Evolutionary conservation across 1,140 invertebrate genomes (phyloP), one percentile per base, ranked within the genome.

Genomic region (Megalopta genalis): DNA sequence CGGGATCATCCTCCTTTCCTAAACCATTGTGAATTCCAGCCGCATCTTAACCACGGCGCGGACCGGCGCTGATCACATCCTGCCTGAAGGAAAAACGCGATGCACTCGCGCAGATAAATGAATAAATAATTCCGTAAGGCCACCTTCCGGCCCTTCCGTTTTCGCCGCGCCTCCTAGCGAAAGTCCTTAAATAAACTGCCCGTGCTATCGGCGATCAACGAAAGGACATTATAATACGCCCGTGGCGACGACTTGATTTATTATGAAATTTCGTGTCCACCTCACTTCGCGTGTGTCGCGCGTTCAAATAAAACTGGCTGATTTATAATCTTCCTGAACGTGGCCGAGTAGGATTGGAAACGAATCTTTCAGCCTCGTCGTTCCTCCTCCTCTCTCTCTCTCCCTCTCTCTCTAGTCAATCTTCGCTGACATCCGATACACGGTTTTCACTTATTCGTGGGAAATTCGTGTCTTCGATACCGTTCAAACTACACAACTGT

Each of bases 91-190:
- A 72, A 64, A 18, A 52, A 0, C 59, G 16, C 76, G 76, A 77
- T 77, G 64, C 64, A 57, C 32, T 65, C 59, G 0, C 49, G 49
- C 62, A 32, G 77, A 49, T 79, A 79, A 79, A 73, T 65, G 77
- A 73, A 65, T 79, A 73, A 73, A 66, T 79, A 79, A 73, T 72
- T 65, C 62, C 49, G 59, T 25, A n/a, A n/a, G 46, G 23, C 39
- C 14, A 77, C 39, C 64, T 65, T 52, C 39, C 18, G 27, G 23
- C 18, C 46, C 18, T 75, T 75, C 27, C 32, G 46, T 46, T 52
- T 46, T 73, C 70, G 59, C n/a, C 59, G 32, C 59, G 32, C 32
- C 32, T 32, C 32, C 49, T 18, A 6, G 16, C 21, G 14, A 7
- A 12, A 23, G 63, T 46, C 27, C n/a, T 76, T 68, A 59, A 57